Evolutionary conservation across 2,888 invertebrate species (phyloP).

Genomic region (Melieria crassipennis): DNA sequence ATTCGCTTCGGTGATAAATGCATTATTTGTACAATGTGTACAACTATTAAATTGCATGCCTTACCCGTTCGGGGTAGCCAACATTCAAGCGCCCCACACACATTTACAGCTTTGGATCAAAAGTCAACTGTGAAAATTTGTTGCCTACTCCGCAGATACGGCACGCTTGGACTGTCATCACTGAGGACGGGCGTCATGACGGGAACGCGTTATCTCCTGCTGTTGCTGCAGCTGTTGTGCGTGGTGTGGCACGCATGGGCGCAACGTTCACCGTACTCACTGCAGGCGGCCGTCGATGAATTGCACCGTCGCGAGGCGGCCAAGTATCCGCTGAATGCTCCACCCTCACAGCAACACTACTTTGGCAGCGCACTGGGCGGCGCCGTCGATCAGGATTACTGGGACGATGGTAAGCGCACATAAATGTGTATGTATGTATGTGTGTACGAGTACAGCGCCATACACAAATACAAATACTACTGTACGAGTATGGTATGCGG

Average conservation of each 20-base stretch:
- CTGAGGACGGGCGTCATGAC: slow-evolving; percentile 27
- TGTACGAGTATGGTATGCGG: not conserved
- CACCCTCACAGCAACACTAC: slow-evolving; percentile 48
- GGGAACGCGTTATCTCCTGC: slow-evolving; percentile 31
- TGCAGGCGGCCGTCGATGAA: slow-evolving; percentile 65
- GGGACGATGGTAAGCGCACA: slow-evolving; percentile 62
- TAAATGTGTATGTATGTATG: not conserved
- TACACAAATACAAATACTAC: not conserved
- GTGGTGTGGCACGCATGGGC: slow-evolving; percentile 43
- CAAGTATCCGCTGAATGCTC: slow-evolving; percentile 57
- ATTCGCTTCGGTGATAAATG: no score
- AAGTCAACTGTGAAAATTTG: no score
- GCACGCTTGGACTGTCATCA: no score
- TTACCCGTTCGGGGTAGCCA: no score
- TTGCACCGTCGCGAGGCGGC: slow-evolving; percentile 62
- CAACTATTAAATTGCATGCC: no score
- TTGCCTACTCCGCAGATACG: no score
- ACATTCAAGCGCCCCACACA: no score
- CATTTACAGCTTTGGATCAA: no score
- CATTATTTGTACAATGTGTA: no score
- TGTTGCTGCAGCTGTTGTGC: slow-evolving; percentile 41
- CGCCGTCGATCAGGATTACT: slow-evolving; percentile 58
- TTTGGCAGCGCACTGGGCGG: slow-evolving; percentile 44
- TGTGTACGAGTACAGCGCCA: not conserved
- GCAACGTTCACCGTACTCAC: slow-evolving; percentile 58